Evolutionary conservation across 2,797 vertebrate species (phyloP).

Genomic region (Liasis olivaceus): DNA sequence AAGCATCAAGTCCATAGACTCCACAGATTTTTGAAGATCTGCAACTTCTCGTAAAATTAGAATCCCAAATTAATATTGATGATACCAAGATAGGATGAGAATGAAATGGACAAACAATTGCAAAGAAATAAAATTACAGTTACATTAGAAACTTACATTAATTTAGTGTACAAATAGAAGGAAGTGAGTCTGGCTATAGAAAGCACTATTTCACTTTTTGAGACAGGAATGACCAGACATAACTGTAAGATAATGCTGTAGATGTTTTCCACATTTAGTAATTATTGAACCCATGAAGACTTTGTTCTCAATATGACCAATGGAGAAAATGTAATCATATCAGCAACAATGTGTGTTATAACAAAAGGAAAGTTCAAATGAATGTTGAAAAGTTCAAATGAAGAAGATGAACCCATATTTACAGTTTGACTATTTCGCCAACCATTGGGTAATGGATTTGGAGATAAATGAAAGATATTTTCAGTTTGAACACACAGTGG

Average conservation of each 20-base stretch:
- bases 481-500: neutral
- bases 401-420: constrained; percentile 20
- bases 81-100: neutral
- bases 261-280: constrained; percentile 13
- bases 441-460: neutral
- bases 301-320: neutral
- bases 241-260: neutral
- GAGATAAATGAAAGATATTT: constrained; percentile 18
- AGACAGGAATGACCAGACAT: neutral
- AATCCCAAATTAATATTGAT: constrained; percentile 1
- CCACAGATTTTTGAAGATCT: neutral
- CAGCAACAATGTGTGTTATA: neutral
- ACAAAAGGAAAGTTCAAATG: neutral
- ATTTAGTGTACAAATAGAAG: neutral
- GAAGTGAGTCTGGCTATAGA: neutral
- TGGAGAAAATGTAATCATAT: neutral
- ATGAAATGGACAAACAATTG: neutral
- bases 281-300: constrained; percentile 14
- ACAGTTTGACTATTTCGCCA: constrained; percentile 17
- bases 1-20: neutral
- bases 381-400: constrained; percentile 3
- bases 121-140: neutral
- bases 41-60: constrained; percentile 4
- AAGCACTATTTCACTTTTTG: neutral
- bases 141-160: constrained; percentile 9